Base-by-base conservation (phyloP, 1,140 invertebrate species). In the Drosophila punjabiensis region DNA sequence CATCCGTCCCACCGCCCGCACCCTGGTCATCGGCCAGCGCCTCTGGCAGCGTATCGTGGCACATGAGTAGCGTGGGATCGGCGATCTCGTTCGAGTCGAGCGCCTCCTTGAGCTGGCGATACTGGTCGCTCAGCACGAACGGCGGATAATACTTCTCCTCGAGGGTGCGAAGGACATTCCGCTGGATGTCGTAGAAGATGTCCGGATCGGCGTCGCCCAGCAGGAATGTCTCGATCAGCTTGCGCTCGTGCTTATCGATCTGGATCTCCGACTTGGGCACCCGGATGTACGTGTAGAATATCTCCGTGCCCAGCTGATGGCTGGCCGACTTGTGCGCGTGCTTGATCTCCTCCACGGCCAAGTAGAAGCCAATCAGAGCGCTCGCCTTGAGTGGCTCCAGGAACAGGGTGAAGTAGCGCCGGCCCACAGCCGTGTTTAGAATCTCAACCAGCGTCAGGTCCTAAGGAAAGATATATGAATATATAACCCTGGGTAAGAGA, bases 91-190 rank as follows among this genome's bases (percentile, higher is more conserved):
- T 96, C 64, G 94, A 95, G 73, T 96, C 95, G 14, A 97, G 94
- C 30, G 96, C 96, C 68, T 95, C 94, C 53, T 96, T 94, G 92
- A 98, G 95, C 79, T 95, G 95, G 79, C 96, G 96, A 89, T 98
- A 98, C 76, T 97, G 95, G 60, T 97, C 96, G 89, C 97, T 98
- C 10, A 97, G 95, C 45, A 98, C 94, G 93, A 98, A 98, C 0
- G 97, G 96, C 35, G 97, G 96, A 94, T 98, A 98, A 93, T 98
- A 97, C 88, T 98, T 97, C 61, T 98, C 96, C 93, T 98, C 96
- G 13, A 98, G 94, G 0, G 95, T 95, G 82, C 96, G 95, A 24
- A 97, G 95, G 11, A 98, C 96, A 75, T 95, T 95, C 35, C 96
- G 95, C 92, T 98, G 97, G 5, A 98, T 96, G 90, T 97, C 96